A percentile compares a stretch with the other conserved stretches of the same genome.
phyloP scores from a whole-genome alignment of 2,797 vertebrate genomes.

The Jordanella pulchra region DNA sequence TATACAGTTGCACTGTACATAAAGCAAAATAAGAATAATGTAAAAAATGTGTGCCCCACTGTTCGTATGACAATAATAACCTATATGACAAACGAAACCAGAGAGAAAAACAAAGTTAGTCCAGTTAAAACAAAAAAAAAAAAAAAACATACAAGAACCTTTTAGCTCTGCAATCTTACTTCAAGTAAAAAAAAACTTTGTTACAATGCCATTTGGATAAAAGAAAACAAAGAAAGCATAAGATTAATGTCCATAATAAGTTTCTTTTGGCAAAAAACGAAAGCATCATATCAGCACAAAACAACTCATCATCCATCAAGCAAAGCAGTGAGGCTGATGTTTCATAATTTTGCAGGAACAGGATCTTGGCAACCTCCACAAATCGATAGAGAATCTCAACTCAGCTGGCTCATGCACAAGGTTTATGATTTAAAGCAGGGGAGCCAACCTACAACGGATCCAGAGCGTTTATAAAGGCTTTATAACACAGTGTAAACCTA shows the following conservation, averaged over 20 bases:
- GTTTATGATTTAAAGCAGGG: constrained; percentile 4
- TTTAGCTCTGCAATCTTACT: background rate
- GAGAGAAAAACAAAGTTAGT: background rate
- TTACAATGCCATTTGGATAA: background rate
- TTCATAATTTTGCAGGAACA: constrained; percentile 1
- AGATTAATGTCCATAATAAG: background rate
- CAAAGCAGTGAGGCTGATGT: background rate
- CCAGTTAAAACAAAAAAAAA: background rate
- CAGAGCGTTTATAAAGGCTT: background rate
- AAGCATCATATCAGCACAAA: constrained; percentile 1
- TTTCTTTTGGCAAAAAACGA: background rate
- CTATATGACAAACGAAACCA: background rate
- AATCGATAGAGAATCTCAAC: constrained; percentile 3
- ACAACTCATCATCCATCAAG: background rate
- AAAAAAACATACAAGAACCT: background rate
- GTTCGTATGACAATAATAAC: background rate
- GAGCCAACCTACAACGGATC: background rate
- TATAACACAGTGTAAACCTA: background rate
- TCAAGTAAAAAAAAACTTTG: background rate
- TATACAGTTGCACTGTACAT: too few relatives aligned
- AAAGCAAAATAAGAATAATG: too few relatives aligned
- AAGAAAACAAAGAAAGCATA: background rate
- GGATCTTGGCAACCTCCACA: background rate
- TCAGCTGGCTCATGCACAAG: background rate
- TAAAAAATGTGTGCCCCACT: background rate